Evolutionary conservation across 2,888 invertebrate species (phyloP).

Genomic region (Crossocerus cetratus): DNA sequence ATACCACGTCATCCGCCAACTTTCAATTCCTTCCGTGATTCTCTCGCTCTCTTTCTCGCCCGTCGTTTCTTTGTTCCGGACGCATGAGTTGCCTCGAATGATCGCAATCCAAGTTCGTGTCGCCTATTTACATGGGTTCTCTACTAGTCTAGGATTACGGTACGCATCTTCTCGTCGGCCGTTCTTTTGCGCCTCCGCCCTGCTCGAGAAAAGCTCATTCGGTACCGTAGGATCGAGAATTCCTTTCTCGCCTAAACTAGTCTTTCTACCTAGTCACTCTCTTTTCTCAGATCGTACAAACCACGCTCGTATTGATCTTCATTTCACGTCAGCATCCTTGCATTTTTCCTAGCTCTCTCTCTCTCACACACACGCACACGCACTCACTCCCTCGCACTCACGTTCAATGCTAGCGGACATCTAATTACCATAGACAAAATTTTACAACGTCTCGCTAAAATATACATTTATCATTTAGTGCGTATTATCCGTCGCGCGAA

Average conservation of each 20-base stretch:
- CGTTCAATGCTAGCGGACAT: slow-evolving; percentile 41
- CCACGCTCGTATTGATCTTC: neutral
- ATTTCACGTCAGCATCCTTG: neutral
- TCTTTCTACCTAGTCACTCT: neutral
- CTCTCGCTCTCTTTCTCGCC: slow-evolving; percentile 29
- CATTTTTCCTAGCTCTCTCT: slow-evolving; percentile 17
- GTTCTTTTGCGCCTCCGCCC: too few relatives aligned
- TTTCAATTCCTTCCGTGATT: slow-evolving; percentile 17
- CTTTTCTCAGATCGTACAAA: neutral
- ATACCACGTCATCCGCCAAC: slow-evolving; percentile 34
- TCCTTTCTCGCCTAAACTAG: neutral
- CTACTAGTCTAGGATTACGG: slow-evolving; percentile 12
- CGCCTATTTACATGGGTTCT: slow-evolving; percentile 42
- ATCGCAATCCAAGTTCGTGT: slow-evolving; percentile 16
- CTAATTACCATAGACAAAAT: slow-evolving; percentile 49
- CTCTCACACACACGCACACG: slow-evolving; percentile 18
- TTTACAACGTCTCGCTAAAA: slow-evolving; percentile 54
- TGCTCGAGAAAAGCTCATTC: too few relatives aligned
- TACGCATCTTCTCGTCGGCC: slow-evolving; percentile 9
- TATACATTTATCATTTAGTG: slow-evolving; percentile 44
- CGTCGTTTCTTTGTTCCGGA: slow-evolving; percentile 43
- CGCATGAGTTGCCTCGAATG: slow-evolving; percentile 25
- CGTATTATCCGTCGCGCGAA: slow-evolving; percentile 32
- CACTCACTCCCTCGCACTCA: neutral
- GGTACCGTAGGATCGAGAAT: neutral